These are phyloP conservation scores for Cichlasoma orientale DNA, from an alignment of 2,797 vertebrate genomes.

Conservation along the genomic window DNA sequence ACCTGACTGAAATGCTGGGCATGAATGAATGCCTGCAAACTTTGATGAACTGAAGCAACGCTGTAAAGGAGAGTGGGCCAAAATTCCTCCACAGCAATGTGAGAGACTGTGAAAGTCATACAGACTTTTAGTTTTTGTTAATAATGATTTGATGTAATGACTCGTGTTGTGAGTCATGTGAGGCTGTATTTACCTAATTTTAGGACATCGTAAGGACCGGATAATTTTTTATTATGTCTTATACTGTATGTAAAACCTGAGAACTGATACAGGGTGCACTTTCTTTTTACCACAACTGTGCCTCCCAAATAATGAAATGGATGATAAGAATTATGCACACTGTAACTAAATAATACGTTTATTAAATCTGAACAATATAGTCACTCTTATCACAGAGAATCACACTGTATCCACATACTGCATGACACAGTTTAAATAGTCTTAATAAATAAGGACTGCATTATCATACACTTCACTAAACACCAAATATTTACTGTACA, in stretches of 20 bases:
- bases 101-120: neutral
- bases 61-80: no score
- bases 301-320: constrained; percentile 6
- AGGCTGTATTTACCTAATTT: neutral
- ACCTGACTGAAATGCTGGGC: neutral
- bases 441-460: constrained; percentile 35
- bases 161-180: fast-evolving
- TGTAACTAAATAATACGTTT: constrained; percentile 51
- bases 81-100: neutral
- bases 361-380: constrained; percentile 55
- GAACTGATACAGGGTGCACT: no score
- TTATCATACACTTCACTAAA: constrained; percentile 61
- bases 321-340: neutral
- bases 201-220: no score
- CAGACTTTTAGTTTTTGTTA: no score
- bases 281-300: neutral
- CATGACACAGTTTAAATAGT: constrained; percentile 40
- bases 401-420: constrained; percentile 47
- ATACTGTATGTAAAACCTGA: no score
- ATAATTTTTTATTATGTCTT: no score
- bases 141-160: no score
- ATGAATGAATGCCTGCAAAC: neutral
- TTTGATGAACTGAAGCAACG: neutral
- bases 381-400: constrained; percentile 56
- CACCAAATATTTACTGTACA: constrained; percentile 43